Base-by-base conservation (phyloP, 1,140 invertebrate genomes). In the Apis laboriosa region DNA sequence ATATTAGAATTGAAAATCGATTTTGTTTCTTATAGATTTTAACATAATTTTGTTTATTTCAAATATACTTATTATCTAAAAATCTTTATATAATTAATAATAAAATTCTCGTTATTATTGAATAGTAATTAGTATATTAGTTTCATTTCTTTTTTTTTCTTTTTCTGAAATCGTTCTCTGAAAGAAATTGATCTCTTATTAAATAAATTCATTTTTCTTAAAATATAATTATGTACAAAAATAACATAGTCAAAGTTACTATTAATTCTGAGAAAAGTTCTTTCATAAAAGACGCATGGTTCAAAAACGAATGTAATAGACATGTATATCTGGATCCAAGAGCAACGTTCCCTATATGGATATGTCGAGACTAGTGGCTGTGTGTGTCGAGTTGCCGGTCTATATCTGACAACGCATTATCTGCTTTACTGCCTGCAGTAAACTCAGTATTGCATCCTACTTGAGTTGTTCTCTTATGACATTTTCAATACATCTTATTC, bases 401-500 rank as follows among this genome's bases (percentile, higher is more conserved):
- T 77, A 86, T 87, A 87, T 87, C 86, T 61, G 80, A 86, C 84
- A 71, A 78, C 80, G 77, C 82, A 83, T 87, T 87, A 87, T 87
- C 84, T 71, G 80, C 67, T 68, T 83, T 73, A 61, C 49, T 68
- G 66, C 61, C 63, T 63, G 84, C 71, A 75, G 71, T 71, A 76
- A 76, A 75, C 71, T 74, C 70, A 13, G 13, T 73, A 72, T 73
- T 74, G 70, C 70, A 55, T 80, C 49, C 51, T 74, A 49, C 70
- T 74, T n/a, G 78, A 74, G 56, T 64, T 53, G 78, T 80, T 66
- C 61, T 34, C 74, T 43, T 43, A 7, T 63, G 21, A 75, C 61
- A 66, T 72, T 75, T 34, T 58, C 51, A 68, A 86, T 83, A 77
- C 58, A 15, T 82, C 67, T 43, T 43, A 43, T 43, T 43, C 77